Conservation (phyloP, 1,140 invertebrate species). For the Bombus consobrinus region DNA sequence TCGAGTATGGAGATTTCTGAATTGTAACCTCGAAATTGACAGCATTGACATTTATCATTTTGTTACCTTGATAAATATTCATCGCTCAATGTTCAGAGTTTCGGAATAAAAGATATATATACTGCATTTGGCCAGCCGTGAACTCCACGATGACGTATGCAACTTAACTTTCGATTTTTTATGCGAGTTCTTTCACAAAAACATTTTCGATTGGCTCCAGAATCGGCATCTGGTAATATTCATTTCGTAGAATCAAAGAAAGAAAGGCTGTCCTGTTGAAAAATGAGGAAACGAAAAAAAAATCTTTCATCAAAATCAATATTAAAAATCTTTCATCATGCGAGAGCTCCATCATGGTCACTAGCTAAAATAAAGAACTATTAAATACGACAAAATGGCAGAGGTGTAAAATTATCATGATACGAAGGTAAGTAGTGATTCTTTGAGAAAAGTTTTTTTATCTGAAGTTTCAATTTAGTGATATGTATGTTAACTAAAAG, state of each 20-base stretch:
- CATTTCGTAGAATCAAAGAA: conserved; percentile 7
- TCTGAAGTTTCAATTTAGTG: too few relatives aligned
- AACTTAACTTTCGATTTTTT: not conserved
- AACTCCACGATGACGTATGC: not conserved
- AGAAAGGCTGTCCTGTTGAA: not conserved
- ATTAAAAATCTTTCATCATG: too few relatives aligned
- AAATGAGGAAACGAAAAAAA: too few relatives aligned
- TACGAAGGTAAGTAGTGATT: too few relatives aligned
- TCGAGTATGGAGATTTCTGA: not conserved
- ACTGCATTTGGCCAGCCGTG: conserved; percentile 4
- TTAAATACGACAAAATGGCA: too few relatives aligned
- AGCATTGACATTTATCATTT: not conserved
- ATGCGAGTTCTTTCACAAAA: not conserved
- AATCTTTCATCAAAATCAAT: too few relatives aligned
- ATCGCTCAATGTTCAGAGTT: not conserved
- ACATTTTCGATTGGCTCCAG: not conserved
- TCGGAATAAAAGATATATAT: not conserved
- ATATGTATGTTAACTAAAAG: too few relatives aligned
- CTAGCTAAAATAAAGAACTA: too few relatives aligned
- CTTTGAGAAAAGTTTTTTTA: too few relatives aligned
- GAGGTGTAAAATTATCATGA: too few relatives aligned
- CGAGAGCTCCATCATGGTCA: too few relatives aligned
- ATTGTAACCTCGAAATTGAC: not conserved
- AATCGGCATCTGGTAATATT: not conserved
- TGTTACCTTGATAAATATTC: not conserved